Conservation (phyloP, 2,113 vertebrate species). For the Coptodon bakossiorum region DNA sequence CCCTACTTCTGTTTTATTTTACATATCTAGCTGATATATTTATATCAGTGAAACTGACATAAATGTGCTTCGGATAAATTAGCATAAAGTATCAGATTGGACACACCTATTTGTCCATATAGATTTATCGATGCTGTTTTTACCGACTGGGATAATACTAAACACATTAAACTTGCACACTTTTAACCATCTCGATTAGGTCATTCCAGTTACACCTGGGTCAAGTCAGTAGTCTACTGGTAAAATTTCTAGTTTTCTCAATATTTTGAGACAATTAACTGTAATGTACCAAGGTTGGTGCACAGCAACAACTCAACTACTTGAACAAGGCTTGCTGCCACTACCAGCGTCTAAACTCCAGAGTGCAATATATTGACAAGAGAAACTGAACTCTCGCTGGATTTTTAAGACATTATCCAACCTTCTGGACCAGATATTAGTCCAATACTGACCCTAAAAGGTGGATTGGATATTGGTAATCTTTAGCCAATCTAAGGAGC, state of each 20-base stretch:
- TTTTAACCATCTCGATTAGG: not conserved
- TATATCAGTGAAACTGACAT: not conserved
- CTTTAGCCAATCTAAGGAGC: not conserved
- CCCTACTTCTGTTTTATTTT: not conserved
- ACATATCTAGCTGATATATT: not conserved
- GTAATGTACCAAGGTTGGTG: not conserved
- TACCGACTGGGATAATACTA: fast-evolving
- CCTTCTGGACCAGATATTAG: not conserved
- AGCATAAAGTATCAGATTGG: not conserved
- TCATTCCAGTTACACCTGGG: not conserved
- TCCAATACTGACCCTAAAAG: not conserved
- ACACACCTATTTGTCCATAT: not conserved
- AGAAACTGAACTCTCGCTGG: fast-evolving
- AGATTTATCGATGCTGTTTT: not conserved
- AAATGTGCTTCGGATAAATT: not conserved
- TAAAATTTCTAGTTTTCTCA: not conserved
- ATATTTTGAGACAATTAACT: fast-evolving
- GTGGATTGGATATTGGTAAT: not conserved
- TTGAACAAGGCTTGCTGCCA: not conserved
- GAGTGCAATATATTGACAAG: not conserved
- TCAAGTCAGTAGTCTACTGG: not conserved
- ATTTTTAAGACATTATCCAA: not conserved
- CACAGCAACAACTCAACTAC: not conserved
- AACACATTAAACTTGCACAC: not conserved
- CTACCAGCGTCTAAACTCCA: not conserved